Percentiles rank a stretch among this genome's conserved stretches.
phyloP scores from a whole-genome alignment of 2,797 vertebrate genomes.

The Thaleichthys pacificus region DNA sequence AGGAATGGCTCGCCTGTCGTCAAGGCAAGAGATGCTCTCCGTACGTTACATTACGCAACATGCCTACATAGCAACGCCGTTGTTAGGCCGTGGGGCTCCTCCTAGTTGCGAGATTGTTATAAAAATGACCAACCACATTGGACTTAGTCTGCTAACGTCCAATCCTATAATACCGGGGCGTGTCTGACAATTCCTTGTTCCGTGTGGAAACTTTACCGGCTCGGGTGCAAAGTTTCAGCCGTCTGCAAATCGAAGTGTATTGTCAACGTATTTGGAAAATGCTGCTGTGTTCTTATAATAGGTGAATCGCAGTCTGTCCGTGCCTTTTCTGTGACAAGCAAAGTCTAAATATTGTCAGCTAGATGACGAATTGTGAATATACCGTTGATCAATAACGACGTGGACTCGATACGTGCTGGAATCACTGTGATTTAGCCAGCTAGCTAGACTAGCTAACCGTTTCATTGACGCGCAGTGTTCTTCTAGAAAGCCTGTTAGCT shows the following conservation, averaged over 20 bases:
- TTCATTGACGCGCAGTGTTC: too few species aligned
- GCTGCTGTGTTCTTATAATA: not conserved
- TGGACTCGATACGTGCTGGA: too few species aligned
- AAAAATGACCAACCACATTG: conserved; percentile 40
- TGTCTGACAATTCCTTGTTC: conserved; percentile 63
- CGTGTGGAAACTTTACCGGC: conserved; percentile 96
- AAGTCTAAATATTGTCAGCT: conserved; percentile 30
- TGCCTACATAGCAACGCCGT: conserved; percentile 68
- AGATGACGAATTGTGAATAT: too few species aligned
- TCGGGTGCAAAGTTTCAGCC: conserved; percentile 98
- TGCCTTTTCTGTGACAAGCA: too few species aligned
- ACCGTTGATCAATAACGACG: too few species aligned
- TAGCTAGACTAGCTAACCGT: conserved; percentile 28
- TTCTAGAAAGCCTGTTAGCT: conserved; percentile 6
- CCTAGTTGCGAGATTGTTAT: conserved; percentile 24
- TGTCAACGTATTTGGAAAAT: conserved; percentile 37
- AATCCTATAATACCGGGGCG: conserved; percentile 56
- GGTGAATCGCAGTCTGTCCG: not conserved
- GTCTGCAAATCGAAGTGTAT: conserved; percentile 80
- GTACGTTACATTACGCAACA: not conserved
- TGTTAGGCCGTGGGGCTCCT: conserved; percentile 17
- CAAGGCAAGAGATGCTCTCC: not conserved
- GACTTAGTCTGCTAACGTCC: conserved; percentile 11
- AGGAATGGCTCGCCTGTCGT: not conserved
- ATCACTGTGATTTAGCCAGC: not conserved